Conservation (phyloP, 2,113 vertebrate species). For the Rhinoderma darwinii region DNA sequence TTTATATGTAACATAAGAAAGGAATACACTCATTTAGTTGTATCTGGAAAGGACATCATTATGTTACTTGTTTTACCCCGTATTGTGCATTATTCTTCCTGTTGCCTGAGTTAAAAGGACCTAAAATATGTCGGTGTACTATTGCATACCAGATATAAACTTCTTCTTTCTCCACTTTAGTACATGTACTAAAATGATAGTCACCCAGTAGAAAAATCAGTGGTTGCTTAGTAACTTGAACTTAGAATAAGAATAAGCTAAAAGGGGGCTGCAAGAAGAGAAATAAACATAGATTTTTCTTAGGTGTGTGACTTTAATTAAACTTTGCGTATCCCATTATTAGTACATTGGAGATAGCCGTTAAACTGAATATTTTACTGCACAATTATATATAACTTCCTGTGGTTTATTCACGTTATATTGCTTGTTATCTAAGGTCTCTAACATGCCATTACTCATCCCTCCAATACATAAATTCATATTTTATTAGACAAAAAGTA, state of each 20-base stretch:
- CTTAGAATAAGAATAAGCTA: neutral
- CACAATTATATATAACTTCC: neutral
- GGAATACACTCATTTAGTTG: too few species aligned
- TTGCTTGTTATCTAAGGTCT: neutral
- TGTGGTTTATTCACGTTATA: neutral
- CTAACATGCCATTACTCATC: conserved; percentile 20
- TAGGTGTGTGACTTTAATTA: neutral
- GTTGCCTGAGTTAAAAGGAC: too few species aligned
- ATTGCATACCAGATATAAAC: too few species aligned
- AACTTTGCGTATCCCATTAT: neutral
- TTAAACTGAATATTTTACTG: neutral
- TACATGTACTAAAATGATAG: neutral
- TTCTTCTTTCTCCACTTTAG: neutral
- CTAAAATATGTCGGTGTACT: too few species aligned
- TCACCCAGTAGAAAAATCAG: neutral
- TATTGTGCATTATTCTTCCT: too few species aligned
- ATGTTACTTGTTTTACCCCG: too few species aligned
- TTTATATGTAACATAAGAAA: too few species aligned
- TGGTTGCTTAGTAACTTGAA: neutral
- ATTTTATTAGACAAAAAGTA: conserved; percentile 30
- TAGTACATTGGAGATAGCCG: neutral
- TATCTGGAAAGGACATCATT: too few species aligned
- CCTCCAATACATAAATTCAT: conserved; percentile 20
- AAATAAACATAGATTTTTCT: neutral
- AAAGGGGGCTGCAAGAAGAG: neutral